Base-by-base conservation (phyloP, 2,113 vertebrate genomes). In the Otocyon megalotis region DNA sequence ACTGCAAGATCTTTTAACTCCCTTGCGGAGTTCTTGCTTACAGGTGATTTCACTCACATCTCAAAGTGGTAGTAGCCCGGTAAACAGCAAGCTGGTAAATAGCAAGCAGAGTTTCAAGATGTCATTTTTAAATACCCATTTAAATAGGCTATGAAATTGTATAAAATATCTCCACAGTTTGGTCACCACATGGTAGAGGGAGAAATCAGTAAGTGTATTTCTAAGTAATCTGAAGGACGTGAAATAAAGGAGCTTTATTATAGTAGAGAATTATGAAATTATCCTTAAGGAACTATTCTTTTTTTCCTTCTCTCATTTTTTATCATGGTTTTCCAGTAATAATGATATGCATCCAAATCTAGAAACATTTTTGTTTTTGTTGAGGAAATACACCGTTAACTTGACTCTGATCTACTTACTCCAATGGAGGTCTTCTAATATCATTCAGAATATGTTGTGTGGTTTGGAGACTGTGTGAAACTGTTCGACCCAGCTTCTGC, bases 261-360 rank as follows among this genome's bases (percentile, higher is more conserved):
- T 85, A 84, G 43, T 14, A 69, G 76, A 79, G 14, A 91, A 56
- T 67, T 48, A 62, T 62, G n/a, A 77, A 76, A 53, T 87, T 80
- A 58, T 92, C 87, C 90, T 53, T 54, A 93, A 90, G 10, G 10
- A 86, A 63, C 67, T 17, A 2, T 88, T 63, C 22, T 94, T 48
- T 84, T 53, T 86, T 53, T n/a, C 1, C 14, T 54, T 32, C 15
- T 32, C 15, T 58, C 30, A 67, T 67, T 90, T 67, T 56, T 88
- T 95, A 22, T 63, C 43, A 53, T 67, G 35, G n/a, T 91, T 93
- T 91, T 96, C 35, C 72, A 93, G 20, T 32, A 62, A 35, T 76
- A 83, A 74, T 43, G 80, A 67, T n/a, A 50, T 22, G 3, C 74
- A 86, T 92, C 72, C n/a, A 88, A 58, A 56, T 87, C 13, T 90